Evolutionary conservation across 2,797 vertebrate genomes (phyloP), one percentile per base, ranked within the genome.

Genomic region (Threskiornis aethiopicus): DNA sequence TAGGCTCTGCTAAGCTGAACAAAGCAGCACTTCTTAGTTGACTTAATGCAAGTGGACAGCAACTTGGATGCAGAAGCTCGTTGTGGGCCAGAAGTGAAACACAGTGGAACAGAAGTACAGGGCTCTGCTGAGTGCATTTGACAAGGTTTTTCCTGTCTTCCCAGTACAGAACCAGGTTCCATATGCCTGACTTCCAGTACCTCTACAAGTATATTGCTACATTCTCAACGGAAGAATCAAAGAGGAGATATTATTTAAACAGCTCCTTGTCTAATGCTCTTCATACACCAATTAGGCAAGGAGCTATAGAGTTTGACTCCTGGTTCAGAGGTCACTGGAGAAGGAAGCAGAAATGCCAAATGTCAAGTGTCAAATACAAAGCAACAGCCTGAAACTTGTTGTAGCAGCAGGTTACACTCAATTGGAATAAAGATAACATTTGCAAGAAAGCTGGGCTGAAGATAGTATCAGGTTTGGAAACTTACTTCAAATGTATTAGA

Each of bases 171-270:
- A 73, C 19, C n/a, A 75, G 57, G 52, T 51, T 66, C 84, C 0
- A 0, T 8, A 64, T 0, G 1, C 26, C 41, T 41, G 41, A 57
- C n/a, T 89, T 77, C 33, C 17, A 85, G 51, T 6, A 47, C 20
- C 44, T 59, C 28, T 71, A 49, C 52, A 89, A 87, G 28, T 15
- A 77, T 37, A 44, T 3, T 49, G 20, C 67, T 70, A 81, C 24
- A 44, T 12, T 67, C 26, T 49, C 69, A 82, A 24, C 13, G 20
- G 24, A 24, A 71, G 44, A 90, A 47, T 57, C 31, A 57, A 81
- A 93, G 39, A 61, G 9, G 15, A 33, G 28, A 51, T 28, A 65
- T 49, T 14, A 82, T 24, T 54, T 46, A 46, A 76, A 66, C 13
- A 91, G 33, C 42, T 83, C 51, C 49, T 95, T 80, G 33, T 37